Conservation (phyloP, 2,113 vertebrate genomes). For the Perca fluviatilis region DNA sequence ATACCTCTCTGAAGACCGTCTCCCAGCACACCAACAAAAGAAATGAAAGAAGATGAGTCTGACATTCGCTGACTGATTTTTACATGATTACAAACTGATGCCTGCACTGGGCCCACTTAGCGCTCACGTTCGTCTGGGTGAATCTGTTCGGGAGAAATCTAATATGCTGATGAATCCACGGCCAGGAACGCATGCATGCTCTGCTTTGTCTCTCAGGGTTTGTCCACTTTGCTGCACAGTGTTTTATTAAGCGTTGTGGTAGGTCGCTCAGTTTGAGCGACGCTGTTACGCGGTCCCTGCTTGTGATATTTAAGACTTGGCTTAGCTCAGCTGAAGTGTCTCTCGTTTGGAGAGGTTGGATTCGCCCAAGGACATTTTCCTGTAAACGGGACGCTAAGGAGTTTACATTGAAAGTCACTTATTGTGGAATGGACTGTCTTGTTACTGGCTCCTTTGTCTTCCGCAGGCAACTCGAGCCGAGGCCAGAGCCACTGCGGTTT, state of each 20-base stretch:
- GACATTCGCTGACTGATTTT: slow-evolving; percentile 70
- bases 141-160: slow-evolving; percentile 69
- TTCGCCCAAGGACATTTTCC: slow-evolving; percentile 83
- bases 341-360: slow-evolving; percentile 74
- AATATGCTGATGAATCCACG: slow-evolving; percentile 63
- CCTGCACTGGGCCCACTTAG: slow-evolving; percentile 69
- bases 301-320: slow-evolving; percentile 83
- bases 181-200: slow-evolving; percentile 65
- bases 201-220: slow-evolving; percentile 71
- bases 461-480: slow-evolving; percentile 73
- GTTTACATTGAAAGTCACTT: slow-evolving; percentile 79
- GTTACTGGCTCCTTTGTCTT: slow-evolving; percentile 83
- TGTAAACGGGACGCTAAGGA: slow-evolving; percentile 76
- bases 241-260: slow-evolving; percentile 81
- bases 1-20: slow-evolving; percentile 27
- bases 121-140: slow-evolving; percentile 58
- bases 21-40: slow-evolving; percentile 43
- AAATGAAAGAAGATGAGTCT: slow-evolving; percentile 54
- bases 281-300: slow-evolving; percentile 67
- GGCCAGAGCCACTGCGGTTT: slow-evolving; percentile 76
- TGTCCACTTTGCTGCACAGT: slow-evolving; percentile 66
- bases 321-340: slow-evolving; percentile 75
- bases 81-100: slow-evolving; percentile 77
- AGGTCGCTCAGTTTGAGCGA: slow-evolving; percentile 69
- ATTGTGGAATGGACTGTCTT: slow-evolving; percentile 77